These are phyloP conservation scores for Callopanchax toddi DNA, from an alignment of 2,113 vertebrate species.

Conservation along the genomic window DNA sequence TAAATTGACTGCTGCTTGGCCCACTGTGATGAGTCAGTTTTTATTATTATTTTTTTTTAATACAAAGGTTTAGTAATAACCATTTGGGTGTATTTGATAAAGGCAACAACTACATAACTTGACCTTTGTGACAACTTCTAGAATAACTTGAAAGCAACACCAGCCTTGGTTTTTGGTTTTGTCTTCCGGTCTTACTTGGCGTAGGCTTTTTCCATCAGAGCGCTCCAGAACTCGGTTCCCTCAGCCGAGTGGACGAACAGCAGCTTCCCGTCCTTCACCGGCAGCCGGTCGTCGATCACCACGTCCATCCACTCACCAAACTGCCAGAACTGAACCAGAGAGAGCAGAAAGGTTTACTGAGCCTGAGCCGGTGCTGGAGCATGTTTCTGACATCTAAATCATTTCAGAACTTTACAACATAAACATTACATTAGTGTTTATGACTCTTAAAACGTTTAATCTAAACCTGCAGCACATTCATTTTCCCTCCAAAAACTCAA, in stretches of 20 bases:
- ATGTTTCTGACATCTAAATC: background rate
- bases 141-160: background rate
- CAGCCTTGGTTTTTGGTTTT: background rate
- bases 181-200: constrained; percentile 72
- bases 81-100: no score
- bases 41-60: no score
- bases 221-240: constrained; percentile 81
- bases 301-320: constrained; percentile 83
- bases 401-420: background rate
- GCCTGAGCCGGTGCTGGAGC: background rate
- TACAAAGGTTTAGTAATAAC: no score
- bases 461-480: no score
- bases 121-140: background rate
- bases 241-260: constrained; percentile 81
- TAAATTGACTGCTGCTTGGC: no score
- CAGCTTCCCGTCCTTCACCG: constrained; percentile 78
- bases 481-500: no score
- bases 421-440: no score
- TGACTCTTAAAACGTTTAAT: no score
- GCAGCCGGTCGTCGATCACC: constrained; percentile 81
- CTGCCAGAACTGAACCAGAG: constrained; percentile 79
- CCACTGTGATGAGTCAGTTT: no score
- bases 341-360: background rate
- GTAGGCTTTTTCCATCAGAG: constrained; percentile 81
- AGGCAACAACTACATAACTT: background rate